Base-by-base conservation (phyloP, 2,113 vertebrate species). In the Melanerpes aurifrons region DNA sequence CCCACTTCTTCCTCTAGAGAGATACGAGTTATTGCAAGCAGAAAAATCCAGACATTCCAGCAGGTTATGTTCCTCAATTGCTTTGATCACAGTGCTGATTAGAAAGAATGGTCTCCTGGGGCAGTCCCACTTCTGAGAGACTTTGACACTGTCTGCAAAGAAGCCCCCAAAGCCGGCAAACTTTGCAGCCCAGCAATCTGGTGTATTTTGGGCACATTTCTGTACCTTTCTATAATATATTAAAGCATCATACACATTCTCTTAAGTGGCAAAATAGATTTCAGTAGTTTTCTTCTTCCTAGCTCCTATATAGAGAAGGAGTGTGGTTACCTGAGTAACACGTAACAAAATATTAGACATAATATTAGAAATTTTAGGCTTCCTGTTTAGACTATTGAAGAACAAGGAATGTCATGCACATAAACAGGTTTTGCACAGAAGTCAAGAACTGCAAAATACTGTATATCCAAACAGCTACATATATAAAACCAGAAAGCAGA, bases 321-420 rank as follows among this genome's bases (percentile, higher is more conserved):
- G 37, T 67, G 24, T 91, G n/a, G 32, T 86, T 91, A 66, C 28
- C 79, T 67, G 47, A 84, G 66, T 77, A 81, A 86, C 29, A 77
- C n/a, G 64, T 80, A 90, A 74, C 12, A 74, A 19, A 87, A 63
- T 87, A 80, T 73, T 59, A 87, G 32, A 63, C 16, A 57, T 40
- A 76, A 82, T 78, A 80, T 70, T 74, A 71, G 47, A 87, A 83
- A 87, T 53, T 77, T 63, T 71, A 54, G 54, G 17, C 15, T 61
- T 35, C 29, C 10, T 70, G 64, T 69, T 90, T 82, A 83, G 10
- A 19, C 40, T 80, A 35, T 70, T 58, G 82, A 95, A 62, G 32
- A 87, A 26, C 13, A 70, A 59, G 50, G 28, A 54, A 47, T 25
- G 5, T 32, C 53, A 70, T 50, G 28, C 14, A 48, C 14, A 35